Percentiles rank a stretch among this genome's conserved stretches.
Conservation (phyloP, 2,113 vertebrate genomes). For the Carassius carassius region DNA sequence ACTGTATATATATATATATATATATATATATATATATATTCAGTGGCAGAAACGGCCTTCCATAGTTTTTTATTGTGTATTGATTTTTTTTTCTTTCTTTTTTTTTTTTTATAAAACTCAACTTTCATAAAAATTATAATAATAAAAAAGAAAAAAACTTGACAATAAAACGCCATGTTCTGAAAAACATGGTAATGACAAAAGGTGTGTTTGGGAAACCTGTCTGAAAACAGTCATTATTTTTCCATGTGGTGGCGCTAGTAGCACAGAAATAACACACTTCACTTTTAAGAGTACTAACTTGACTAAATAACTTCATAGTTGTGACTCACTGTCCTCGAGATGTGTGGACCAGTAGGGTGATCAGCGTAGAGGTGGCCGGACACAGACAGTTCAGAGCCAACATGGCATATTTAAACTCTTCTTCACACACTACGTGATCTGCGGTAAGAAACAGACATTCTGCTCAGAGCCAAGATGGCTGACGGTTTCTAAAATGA, state of each 20-base stretch:
- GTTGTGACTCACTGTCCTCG: slow-evolving; percentile 89
- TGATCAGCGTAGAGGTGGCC: slow-evolving; percentile 94
- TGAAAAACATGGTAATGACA: background rate
- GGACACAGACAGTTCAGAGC: slow-evolving; percentile 96
- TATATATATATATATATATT: no score
- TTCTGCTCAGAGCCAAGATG: slow-evolving; percentile 44
- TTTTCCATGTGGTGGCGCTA: background rate
- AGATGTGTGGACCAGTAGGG: slow-evolving; percentile 94
- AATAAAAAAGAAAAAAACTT: background rate
- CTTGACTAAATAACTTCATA: background rate
- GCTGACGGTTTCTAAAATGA: background rate
- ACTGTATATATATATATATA: no score
- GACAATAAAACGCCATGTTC: no score
- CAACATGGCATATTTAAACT: slow-evolving; percentile 97
- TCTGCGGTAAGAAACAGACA: slow-evolving; percentile 72
- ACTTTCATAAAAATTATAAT: no score
- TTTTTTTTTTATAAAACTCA: no score
- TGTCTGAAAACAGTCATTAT: background rate
- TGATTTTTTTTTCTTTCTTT: no score
- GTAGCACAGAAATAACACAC: background rate
- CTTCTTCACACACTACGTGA: slow-evolving; percentile 98
- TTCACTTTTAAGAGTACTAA: background rate
- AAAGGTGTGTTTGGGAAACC: background rate
- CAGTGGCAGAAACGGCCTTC: no score
- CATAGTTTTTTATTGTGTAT: no score